Conservation (phyloP, 2,113 vertebrate species). For the Lathamus discolor region DNA sequence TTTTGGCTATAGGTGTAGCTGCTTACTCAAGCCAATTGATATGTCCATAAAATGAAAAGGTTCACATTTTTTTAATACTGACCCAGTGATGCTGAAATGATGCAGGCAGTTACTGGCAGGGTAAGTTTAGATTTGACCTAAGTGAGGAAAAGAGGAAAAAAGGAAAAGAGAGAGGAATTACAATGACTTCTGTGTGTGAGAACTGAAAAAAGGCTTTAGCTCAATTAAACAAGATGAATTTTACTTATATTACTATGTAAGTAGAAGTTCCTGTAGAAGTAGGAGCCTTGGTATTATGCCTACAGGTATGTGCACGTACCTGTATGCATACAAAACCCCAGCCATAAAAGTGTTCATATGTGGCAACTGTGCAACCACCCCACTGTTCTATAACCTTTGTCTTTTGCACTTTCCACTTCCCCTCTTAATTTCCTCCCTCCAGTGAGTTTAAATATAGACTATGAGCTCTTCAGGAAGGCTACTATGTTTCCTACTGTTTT, state of each 20-base stretch:
- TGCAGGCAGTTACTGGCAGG: neutral
- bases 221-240: neutral
- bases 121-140: neutral
- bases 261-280: neutral
- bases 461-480: neutral
- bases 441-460: neutral
- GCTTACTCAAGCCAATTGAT: neutral
- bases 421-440: neutral
- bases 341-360: neutral
- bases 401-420: neutral
- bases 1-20: neutral
- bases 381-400: neutral
- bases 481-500: neutral
- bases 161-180: neutral
- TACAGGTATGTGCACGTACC: neutral
- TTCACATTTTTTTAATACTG: neutral
- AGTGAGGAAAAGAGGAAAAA: neutral
- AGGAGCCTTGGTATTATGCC: neutral
- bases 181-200: neutral
- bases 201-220: neutral
- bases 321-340: neutral
- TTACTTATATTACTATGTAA: neutral
- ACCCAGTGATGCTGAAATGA: neutral
- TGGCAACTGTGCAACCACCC: neutral
- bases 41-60: neutral